phyloP scores from a whole-genome alignment of 2,797 vertebrate species.

The Sphaeramia orbicularis region DNA sequence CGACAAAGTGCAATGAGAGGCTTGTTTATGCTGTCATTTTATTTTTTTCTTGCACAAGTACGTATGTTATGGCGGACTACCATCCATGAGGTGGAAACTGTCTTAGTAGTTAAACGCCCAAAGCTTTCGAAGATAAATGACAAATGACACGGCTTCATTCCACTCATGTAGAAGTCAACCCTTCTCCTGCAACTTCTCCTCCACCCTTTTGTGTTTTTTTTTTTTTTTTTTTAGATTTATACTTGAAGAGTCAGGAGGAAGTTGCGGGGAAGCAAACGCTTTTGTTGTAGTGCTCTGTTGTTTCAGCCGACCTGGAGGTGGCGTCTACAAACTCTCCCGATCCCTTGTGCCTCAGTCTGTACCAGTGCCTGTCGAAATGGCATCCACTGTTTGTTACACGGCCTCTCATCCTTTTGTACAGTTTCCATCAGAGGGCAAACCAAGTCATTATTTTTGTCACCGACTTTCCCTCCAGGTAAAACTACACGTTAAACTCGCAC shows the following conservation, averaged over 20 bases:
- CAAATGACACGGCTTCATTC: constrained; percentile 35
- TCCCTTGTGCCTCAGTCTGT: constrained; percentile 55
- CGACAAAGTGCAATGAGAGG: constrained; percentile 69
- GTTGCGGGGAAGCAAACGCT: constrained; percentile 17
- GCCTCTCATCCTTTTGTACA: constrained; percentile 35
- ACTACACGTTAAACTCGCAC: constrained; percentile 47
- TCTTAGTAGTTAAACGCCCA: constrained; percentile 15
- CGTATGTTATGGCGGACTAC: constrained; percentile 10
- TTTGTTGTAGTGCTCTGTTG: background rate
- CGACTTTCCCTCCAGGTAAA: constrained; percentile 40
- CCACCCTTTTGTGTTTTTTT: background rate
- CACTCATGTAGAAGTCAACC: constrained; percentile 34
- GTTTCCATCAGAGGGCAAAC: constrained; percentile 29
- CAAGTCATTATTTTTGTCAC: constrained; percentile 34
- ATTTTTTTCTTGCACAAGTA: constrained; percentile 21
- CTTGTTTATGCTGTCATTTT: constrained; percentile 32
- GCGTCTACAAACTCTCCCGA: constrained; percentile 14
- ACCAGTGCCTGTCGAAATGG: constrained; percentile 56
- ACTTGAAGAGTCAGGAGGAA: constrained; percentile 56
- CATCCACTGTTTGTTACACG: constrained; percentile 47
- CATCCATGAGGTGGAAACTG: constrained; percentile 12
- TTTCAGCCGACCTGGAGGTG: constrained; percentile 3
- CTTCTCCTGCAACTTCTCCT: constrained; percentile 32
- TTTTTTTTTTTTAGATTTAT: constrained; percentile 20
- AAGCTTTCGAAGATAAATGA: constrained; percentile 35